These are phyloP conservation scores for Brachyopa scutellaris DNA, from an alignment of 2,888 invertebrate species.

Conservation along the genomic window DNA sequence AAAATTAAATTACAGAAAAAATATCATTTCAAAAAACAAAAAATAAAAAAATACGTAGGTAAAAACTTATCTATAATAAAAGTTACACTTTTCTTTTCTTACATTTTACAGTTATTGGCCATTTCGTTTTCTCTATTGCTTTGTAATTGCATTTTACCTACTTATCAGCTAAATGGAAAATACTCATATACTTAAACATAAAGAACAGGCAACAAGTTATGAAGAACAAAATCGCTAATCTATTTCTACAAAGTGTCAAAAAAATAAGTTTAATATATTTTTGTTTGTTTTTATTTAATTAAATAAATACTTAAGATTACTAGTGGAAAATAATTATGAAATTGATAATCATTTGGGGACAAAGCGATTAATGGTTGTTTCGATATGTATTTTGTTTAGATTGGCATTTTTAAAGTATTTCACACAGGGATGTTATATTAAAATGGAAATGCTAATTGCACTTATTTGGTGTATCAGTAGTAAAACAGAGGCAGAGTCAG, in stretches of 20 bases:
- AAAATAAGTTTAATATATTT: background rate
- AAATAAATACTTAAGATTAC: slow-evolving; percentile 44
- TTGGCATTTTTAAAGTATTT: no score
- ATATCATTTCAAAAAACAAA: background rate
- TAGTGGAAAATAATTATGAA: slow-evolving; percentile 24
- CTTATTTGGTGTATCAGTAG: no score
- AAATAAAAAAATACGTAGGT: background rate
- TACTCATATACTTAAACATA: no score
- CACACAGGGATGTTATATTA: no score
- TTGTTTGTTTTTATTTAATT: background rate
- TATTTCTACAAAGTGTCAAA: background rate
- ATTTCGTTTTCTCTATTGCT: slow-evolving; percentile 43
- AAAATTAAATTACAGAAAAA: slow-evolving; percentile 8
- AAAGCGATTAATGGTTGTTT: background rate
- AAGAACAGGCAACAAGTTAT: background rate
- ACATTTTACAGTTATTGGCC: slow-evolving; percentile 62
- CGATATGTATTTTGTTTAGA: no score
- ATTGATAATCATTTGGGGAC: slow-evolving; percentile 28
- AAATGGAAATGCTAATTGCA: no score
- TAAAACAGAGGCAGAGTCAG: no score
- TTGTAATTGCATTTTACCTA: slow-evolving; percentile 62
- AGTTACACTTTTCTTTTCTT: slow-evolving; percentile 35
- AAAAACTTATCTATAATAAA: slow-evolving; percentile 29
- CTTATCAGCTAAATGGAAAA: slow-evolving; percentile 45
- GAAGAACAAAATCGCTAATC: slow-evolving; percentile 8